phyloP scores from a whole-genome alignment of 2,797 vertebrate species.

The Brachyrhaphis roseni region DNA sequence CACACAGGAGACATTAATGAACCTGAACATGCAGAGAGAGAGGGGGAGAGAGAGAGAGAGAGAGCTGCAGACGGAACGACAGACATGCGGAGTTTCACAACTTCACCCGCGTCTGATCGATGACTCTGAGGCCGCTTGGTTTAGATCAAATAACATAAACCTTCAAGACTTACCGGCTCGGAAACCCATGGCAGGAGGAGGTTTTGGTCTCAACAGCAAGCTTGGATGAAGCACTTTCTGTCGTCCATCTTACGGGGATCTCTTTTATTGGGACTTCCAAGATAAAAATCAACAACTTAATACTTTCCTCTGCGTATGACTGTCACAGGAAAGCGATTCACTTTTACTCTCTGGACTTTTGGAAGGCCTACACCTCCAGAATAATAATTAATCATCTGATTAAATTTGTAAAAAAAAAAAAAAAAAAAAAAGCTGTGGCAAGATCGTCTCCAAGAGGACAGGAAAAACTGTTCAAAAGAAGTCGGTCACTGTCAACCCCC shows the following conservation, averaged over 20 bases:
- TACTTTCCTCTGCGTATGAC: slow-evolving; percentile 5
- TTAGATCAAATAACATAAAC: not conserved
- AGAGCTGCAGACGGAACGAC: not conserved
- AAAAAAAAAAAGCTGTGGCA: not conserved
- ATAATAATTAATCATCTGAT: slow-evolving; percentile 3
- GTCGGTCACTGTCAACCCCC: too few relatives aligned
- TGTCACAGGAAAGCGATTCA: slow-evolving; percentile 4
- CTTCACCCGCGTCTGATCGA: not conserved
- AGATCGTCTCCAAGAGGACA: too few relatives aligned
- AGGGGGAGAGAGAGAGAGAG: fast-evolving
- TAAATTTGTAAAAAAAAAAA: not conserved
- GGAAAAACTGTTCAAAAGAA: too few relatives aligned
- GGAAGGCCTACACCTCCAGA: slow-evolving; percentile 12
- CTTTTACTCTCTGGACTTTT: slow-evolving; percentile 14
- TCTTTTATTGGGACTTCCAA: slow-evolving; percentile 45
- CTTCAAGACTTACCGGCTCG: slow-evolving; percentile 37
- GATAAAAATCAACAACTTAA: slow-evolving; percentile 51
- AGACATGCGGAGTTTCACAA: slow-evolving; percentile 26
- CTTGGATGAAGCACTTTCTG: slow-evolving; percentile 15
- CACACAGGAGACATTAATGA: not conserved
- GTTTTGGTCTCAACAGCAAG: not conserved
- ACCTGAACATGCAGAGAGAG: not conserved
- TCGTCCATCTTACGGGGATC: slow-evolving; percentile 22
- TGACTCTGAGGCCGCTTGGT: not conserved
- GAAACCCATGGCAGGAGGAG: slow-evolving; percentile 34